These are phyloP conservation scores for Phrynocephalus versicolor DNA, from an alignment of 2,113 vertebrate genomes.

Conservation along the genomic window DNA sequence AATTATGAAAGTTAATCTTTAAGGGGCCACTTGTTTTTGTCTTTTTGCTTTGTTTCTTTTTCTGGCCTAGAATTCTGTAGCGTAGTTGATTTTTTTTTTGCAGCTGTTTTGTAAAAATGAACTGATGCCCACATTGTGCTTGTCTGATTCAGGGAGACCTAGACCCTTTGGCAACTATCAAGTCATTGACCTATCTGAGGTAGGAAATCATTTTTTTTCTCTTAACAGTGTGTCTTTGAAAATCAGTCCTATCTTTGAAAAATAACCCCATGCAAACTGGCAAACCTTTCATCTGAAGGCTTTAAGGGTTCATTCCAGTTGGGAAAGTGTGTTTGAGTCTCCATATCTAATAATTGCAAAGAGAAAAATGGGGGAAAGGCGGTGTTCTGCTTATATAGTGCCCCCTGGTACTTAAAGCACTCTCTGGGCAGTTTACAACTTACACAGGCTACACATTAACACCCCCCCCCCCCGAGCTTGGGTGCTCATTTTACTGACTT, in stretches of 20 bases:
- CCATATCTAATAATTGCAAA: background rate
- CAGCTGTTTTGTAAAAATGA: background rate
- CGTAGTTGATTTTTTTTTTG: background rate
- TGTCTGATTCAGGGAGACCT: constrained; percentile 84
- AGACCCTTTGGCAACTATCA: constrained; percentile 89
- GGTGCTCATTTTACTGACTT: too few relatives aligned
- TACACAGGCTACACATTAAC: too few relatives aligned
- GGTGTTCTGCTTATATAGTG: too few relatives aligned
- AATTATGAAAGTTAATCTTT: too few relatives aligned
- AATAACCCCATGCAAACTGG: background rate
- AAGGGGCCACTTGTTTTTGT: too few relatives aligned
- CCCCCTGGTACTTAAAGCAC: too few relatives aligned
- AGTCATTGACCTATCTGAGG: constrained; percentile 90
- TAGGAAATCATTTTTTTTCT: constrained; percentile 60
- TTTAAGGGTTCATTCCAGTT: background rate
- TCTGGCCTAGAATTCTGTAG: too few relatives aligned
- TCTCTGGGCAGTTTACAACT: too few relatives aligned
- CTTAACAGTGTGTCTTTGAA: background rate
- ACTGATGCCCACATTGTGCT: background rate
- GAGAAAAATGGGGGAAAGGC: too few relatives aligned
- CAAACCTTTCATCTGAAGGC: background rate
- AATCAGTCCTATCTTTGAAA: background rate
- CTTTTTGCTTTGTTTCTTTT: too few relatives aligned
- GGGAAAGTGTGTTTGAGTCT: background rate
- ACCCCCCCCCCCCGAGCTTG: too few relatives aligned